phyloP scores from a whole-genome alignment of 92 coral and sea anemone species.

The Umimayanthus kanabou region DNA sequence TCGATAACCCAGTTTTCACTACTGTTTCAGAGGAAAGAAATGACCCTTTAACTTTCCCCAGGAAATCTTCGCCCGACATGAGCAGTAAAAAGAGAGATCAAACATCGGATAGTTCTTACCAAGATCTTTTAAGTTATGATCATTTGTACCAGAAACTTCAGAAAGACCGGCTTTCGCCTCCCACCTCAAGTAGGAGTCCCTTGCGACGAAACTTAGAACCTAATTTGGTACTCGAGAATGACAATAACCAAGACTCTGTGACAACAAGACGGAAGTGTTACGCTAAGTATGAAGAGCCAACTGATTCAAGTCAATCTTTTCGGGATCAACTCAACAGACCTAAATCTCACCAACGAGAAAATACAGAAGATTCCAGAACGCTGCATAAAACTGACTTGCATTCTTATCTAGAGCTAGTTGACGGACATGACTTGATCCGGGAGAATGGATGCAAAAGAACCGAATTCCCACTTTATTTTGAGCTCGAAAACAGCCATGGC shows the following conservation, averaged over 20 bases:
- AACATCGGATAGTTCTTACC: background rate
- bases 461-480: conserved; percentile 3
- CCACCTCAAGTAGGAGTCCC: background rate
- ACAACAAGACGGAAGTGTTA: background rate
- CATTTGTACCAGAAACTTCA: background rate
- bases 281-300: background rate
- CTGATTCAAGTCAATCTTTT: background rate
- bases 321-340: background rate
- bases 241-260: background rate
- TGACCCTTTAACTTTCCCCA: background rate
- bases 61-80: background rate
- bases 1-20: background rate
- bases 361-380: background rate
- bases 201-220: background rate
- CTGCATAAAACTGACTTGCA: background rate
- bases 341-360: background rate
- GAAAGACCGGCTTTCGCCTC: background rate
- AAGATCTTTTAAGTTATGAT: background rate
- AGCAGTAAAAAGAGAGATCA: background rate
- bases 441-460: background rate
- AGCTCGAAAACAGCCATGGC: conserved; percentile 7
- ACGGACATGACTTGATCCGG: background rate
- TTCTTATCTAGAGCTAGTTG: background rate
- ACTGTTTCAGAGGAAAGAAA: background rate
- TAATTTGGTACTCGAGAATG: background rate